A percentile compares a stretch with the other conserved stretches of the same genome.
Evolutionary conservation across 2,113 vertebrate genomes (phyloP).

Genomic region (Nibea albiflora): DNA sequence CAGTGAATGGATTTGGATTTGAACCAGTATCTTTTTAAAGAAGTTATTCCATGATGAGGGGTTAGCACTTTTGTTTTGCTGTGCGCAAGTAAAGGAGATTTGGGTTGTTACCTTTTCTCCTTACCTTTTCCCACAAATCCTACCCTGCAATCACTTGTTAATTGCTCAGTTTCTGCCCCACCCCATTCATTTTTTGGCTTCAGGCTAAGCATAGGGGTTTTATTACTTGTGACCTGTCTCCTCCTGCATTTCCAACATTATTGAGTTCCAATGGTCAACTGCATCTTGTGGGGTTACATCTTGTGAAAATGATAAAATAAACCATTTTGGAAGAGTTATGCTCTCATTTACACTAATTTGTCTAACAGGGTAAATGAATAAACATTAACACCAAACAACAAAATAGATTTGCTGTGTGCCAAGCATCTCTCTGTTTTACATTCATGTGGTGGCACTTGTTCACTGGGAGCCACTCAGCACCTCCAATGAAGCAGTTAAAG

Average conservation of each 20-base stretch:
- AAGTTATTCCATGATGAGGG: conserved; percentile 5
- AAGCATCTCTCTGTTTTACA: not conserved
- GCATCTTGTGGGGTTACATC: not conserved
- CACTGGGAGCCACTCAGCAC: not conserved
- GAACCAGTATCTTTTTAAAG: conserved; percentile 9
- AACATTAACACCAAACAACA: not conserved
- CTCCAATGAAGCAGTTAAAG: conserved; percentile 4
- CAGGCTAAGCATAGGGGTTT: conserved; percentile 33
- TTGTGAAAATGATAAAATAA: not conserved
- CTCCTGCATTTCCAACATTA: not conserved
- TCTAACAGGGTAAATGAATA: not conserved
- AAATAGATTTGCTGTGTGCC: not conserved
- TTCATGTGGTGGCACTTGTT: not conserved
- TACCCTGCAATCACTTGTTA: conserved; percentile 40
- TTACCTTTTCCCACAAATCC: conserved; percentile 48
- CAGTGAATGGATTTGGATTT: conserved; percentile 1
- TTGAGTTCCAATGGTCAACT: not conserved
- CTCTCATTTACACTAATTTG: not conserved
- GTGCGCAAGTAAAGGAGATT: conserved; percentile 37
- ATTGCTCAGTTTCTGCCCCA: conserved; percentile 40
- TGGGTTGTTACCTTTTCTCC: conserved; percentile 19
- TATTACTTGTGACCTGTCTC: conserved; percentile 7
- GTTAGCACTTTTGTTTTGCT: not conserved
- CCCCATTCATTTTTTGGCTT: conserved; percentile 19
- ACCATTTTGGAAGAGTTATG: not conserved